Conservation (phyloP, 2,888 invertebrate species). For the Xestoiulus laeticollis region DNA sequence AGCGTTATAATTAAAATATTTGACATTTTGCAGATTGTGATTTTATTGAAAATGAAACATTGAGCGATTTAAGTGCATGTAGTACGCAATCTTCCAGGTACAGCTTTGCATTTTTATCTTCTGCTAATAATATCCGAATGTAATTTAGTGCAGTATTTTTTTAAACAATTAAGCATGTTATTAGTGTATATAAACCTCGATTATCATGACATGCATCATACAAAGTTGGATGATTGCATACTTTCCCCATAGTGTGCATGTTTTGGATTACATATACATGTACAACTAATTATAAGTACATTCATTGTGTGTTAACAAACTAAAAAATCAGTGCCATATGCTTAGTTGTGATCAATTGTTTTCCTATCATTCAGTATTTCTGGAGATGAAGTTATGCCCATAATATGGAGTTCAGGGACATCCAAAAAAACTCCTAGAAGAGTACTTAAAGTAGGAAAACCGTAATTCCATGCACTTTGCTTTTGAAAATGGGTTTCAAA, state of each 20-base stretch:
- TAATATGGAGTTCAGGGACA: neutral
- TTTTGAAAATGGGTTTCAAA: neutral
- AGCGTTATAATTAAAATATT: neutral
- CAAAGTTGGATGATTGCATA: no score
- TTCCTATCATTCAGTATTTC: neutral
- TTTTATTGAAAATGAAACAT: conserved; percentile 14
- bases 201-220: no score
- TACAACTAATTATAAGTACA: no score
- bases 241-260: no score
- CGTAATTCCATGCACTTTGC: neutral
- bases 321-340: no score
- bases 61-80: neutral
- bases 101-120: neutral
- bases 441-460: neutral
- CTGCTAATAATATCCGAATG: no score
- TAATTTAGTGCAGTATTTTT: no score
- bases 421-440: neutral
- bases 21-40: neutral
- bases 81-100: neutral
- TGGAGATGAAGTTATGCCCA: neutral
- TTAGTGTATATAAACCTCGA: no score
- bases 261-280: no score
- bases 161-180: no score
- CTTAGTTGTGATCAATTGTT: neutral
- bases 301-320: no score